Conservation (phyloP, 2,113 vertebrate genomes). For the Limnothrissa miodon region DNA sequence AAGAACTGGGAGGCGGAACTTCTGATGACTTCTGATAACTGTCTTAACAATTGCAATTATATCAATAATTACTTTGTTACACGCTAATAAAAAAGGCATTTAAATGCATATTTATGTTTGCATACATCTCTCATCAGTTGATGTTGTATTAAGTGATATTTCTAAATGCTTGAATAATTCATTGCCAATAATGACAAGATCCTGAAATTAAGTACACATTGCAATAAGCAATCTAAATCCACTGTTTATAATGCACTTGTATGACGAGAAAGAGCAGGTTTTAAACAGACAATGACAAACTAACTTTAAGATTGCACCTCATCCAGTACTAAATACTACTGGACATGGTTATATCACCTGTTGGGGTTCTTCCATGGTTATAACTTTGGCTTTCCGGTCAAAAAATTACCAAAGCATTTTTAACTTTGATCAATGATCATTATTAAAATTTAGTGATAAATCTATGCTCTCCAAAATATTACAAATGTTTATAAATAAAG, state of each 20-base stretch:
- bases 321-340: neutral
- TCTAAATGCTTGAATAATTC: slow-evolving; percentile 60
- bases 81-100: neutral
- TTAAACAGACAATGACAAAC: slow-evolving; percentile 54
- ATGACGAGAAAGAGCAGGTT: slow-evolving; percentile 54
- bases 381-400: too few relatives aligned
- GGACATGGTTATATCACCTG: too few relatives aligned
- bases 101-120: slow-evolving; percentile 17
- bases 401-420: too few relatives aligned
- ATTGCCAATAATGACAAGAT: slow-evolving; percentile 59
- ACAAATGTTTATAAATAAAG: too few relatives aligned
- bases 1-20: neutral
- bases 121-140: slow-evolving; percentile 26
- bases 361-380: too few relatives aligned
- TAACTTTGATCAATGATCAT: too few relatives aligned
- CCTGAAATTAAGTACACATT: slow-evolving; percentile 58
- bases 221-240: slow-evolving; percentile 59
- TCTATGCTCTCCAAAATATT: too few relatives aligned
- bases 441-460: too few relatives aligned
- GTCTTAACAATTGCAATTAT: neutral
- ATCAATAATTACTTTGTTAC: neutral
- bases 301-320: slow-evolving; percentile 35
- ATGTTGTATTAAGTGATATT: slow-evolving; percentile 55
- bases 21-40: neutral
- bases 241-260: slow-evolving; percentile 66